A percentile compares a stretch with the other conserved stretches of the same genome.
Evolutionary conservation across 2,888 invertebrate species (phyloP).

Genomic region (Ennomos quercinarius): DNA sequence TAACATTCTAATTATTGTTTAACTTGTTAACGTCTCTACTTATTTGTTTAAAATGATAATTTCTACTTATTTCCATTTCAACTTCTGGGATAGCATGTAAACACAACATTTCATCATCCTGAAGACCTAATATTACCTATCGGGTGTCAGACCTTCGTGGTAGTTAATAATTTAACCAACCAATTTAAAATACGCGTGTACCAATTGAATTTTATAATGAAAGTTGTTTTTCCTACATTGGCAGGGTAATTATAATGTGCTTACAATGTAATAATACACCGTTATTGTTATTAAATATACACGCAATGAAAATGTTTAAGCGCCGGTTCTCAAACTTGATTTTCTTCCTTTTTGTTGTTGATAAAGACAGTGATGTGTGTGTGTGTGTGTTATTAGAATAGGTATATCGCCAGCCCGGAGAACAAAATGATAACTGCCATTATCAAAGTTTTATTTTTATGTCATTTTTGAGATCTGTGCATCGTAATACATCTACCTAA

Average conservation of each 20-base stretch:
- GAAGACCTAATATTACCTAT: slow-evolving; percentile 11
- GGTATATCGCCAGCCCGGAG: too few relatives aligned
- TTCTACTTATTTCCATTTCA: slow-evolving; percentile 7
- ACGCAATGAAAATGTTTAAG: slow-evolving; percentile 36
- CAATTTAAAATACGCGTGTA: slow-evolving; percentile 28
- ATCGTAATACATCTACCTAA: too few relatives aligned
- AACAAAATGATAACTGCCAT: too few relatives aligned
- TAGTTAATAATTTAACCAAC: slow-evolving; percentile 25
- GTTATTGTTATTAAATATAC: slow-evolving; percentile 38
- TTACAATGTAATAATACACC: slow-evolving; percentile 39
- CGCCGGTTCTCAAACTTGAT: slow-evolving; percentile 9
- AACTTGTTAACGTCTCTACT: too few relatives aligned
- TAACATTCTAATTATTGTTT: too few relatives aligned
- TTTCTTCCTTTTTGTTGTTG: background rate
- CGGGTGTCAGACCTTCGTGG: slow-evolving; percentile 9
- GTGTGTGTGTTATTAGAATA: background rate
- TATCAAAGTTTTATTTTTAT: too few relatives aligned
- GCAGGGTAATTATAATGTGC: slow-evolving; percentile 56
- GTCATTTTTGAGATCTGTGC: too few relatives aligned
- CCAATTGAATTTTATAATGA: slow-evolving; percentile 46
- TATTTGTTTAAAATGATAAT: background rate
- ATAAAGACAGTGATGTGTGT: background rate
- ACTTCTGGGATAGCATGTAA: background rate
- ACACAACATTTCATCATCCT: slow-evolving; percentile 8
- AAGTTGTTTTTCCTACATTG: slow-evolving; percentile 52